These are phyloP conservation scores for pig (Sus scrofa) DNA, from an alignment of 2,113 vertebrate species.

Conservation along the genomic window T2T-Sscrofa CM000816.6:25509501-25510000, in stretches of 20 bases:
- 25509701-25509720: not conserved
- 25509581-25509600: not conserved
- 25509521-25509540: not conserved
- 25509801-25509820: too few relatives aligned
- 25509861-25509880: not conserved
- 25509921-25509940: not conserved
- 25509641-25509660: not conserved
- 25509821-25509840: too few relatives aligned
- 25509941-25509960: not conserved
- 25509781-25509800: too few relatives aligned
- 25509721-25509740: not conserved
- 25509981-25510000: not conserved
- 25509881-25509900: not conserved
- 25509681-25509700: not conserved
- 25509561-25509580: not conserved
- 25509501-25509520: constrained; percentile 78
- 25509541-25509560: not conserved
- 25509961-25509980: not conserved
- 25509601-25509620: not conserved
- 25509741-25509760: too few relatives aligned
- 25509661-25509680: not conserved
- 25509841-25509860: too few relatives aligned
- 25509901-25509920: not conserved
- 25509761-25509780: too few relatives aligned
- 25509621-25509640: not conserved